These are phyloP conservation scores for Dromius quadrimaculatus DNA, from an alignment of 2,888 invertebrate genomes.

Conservation along the genomic window DNA sequence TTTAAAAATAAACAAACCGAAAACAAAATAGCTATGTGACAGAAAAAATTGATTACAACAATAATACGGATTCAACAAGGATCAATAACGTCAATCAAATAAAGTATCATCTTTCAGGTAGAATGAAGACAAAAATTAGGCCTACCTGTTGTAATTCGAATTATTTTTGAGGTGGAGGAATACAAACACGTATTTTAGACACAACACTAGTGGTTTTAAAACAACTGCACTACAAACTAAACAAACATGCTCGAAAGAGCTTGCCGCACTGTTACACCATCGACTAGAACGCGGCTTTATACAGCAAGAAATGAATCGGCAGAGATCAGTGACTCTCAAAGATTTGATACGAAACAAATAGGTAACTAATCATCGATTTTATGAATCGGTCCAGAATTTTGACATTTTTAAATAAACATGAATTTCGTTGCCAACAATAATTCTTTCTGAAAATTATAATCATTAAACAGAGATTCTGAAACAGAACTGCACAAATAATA, in stretches of 20 bases:
- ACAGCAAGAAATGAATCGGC: neutral
- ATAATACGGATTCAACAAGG: neutral
- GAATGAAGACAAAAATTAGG: neutral
- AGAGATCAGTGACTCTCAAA: neutral
- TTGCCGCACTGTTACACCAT: slow-evolving; percentile 41
- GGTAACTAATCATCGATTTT: no score
- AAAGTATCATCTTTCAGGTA: neutral
- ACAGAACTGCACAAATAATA: no score
- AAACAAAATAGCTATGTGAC: neutral
- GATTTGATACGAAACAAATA: no score
- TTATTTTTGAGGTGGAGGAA: neutral
- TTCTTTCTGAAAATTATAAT: no score
- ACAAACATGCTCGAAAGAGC: slow-evolving; percentile 26
- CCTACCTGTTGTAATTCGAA: slow-evolving; percentile 7
- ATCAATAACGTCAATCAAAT: slow-evolving; percentile 13
- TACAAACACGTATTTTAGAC: slow-evolving; percentile 4
- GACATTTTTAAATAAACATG: no score
- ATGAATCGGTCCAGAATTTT: no score
- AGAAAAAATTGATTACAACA: neutral
- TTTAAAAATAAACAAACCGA: neutral
- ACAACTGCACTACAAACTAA: slow-evolving; percentile 1
- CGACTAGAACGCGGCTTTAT: slow-evolving; percentile 14
- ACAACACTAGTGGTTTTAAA: slow-evolving; percentile 1
- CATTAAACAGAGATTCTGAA: no score
- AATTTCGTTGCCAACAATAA: no score